Evolutionary conservation across 2,888 invertebrate species (phyloP), one percentile per base, ranked within the genome.

Genomic region (Eristalis tenax): DNA sequence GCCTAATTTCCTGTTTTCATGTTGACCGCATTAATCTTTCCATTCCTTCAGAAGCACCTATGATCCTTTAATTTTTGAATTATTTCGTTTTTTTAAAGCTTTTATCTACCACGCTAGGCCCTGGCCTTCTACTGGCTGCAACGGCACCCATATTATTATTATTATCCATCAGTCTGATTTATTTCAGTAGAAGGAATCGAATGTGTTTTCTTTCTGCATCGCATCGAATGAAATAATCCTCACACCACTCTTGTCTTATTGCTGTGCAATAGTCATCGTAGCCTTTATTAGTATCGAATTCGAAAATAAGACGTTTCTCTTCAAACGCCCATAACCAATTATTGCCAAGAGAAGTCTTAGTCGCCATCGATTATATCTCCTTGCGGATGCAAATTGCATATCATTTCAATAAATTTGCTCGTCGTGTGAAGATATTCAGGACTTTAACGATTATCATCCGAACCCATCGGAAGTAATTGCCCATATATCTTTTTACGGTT

Each of bases 401-500:
- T 65, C 57, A 57, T 75, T 56, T 56, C 65, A 65, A 75, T 65
- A 65, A 75, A 75, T 65, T 57, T n/a, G 40, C 65, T 38, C 57
- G 56, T 65, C 65, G 65, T 57, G 75, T 65, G 65, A 57, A 75
- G 65, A 75, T 75, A 75, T 75, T 38, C 65, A 56, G 50, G 22
- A 70, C 70, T 59, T 74, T 56, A 50, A 56, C 35, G 59, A 73
- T 63, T 73, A 63, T 64, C 63, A 64, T 28, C 50, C 23, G 32
- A 32, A n/a, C 56, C 63, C 50, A 63, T 74, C 35, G 50, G 73
- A 56, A 13, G 32, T 23, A 50, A 64, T 74, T 74, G 64, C 50
- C 56, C 63, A 74, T 74, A 74, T 74, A 57, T 74, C 70, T 64
- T 74, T 74, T 64, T 74, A 50, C 50, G 50, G 73, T 74, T 64